Percentiles rank a stretch among this genome's conserved stretches.
Conservation (phyloP, 92 coral and sea anemone species). For the Paragorgia papillata region DNA sequence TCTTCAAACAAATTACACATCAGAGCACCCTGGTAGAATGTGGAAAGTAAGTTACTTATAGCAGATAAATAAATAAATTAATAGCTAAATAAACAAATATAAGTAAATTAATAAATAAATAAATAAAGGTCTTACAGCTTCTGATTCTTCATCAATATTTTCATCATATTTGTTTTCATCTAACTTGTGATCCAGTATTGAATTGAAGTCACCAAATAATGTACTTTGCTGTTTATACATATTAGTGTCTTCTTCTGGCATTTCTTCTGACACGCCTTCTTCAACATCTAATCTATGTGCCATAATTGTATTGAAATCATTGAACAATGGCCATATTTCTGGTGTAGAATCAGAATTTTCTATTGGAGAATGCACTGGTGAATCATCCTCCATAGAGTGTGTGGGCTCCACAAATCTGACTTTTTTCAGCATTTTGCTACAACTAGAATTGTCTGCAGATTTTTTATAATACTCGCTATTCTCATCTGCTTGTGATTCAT, state of each 20-base stretch:
- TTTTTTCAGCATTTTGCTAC: neutral
- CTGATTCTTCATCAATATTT: neutral
- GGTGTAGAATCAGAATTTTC: neutral
- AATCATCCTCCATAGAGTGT: neutral
- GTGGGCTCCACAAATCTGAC: neutral
- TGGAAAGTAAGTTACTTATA: too few species aligned
- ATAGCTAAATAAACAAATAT: too few species aligned
- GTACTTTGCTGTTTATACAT: neutral
- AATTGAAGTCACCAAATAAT: neutral
- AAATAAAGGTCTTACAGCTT: too few species aligned
- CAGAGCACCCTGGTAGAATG: neutral
- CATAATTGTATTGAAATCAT: neutral
- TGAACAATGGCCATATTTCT: neutral
- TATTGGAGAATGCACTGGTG: neutral
- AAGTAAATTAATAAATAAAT: neutral
- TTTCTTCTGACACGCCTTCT: too few species aligned
- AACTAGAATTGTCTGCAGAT: neutral
- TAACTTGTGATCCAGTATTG: neutral
- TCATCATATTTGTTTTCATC: neutral
- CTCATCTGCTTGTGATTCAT: neutral
- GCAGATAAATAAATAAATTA: too few species aligned
- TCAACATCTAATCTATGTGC: neutral
- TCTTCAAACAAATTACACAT: constrained; percentile 4
- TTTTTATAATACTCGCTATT: neutral
- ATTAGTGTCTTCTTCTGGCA: neutral